phyloP scores from a whole-genome alignment of 2,113 vertebrate genomes.

The Pseudopodoces humilis region DNA sequence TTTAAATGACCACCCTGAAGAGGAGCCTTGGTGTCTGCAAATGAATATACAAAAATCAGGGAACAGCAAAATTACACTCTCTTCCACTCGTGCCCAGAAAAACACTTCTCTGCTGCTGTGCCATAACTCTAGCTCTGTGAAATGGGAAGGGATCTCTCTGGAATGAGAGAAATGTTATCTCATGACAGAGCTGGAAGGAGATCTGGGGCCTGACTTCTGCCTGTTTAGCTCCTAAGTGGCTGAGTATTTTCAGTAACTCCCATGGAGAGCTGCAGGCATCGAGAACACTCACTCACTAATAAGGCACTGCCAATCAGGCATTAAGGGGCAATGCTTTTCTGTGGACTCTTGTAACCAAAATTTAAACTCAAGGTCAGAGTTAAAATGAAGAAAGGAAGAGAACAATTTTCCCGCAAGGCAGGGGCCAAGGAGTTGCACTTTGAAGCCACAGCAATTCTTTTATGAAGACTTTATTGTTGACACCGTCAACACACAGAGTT shows the following conservation, averaged over 20 bases:
- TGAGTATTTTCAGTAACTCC: not conserved
- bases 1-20: not conserved
- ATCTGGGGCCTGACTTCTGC: not conserved
- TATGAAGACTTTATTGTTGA: not conserved
- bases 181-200: not conserved
- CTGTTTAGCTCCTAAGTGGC: not conserved
- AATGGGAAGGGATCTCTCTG: not conserved
- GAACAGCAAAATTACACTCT: not conserved
- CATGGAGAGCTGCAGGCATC: not conserved
- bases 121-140: not conserved
- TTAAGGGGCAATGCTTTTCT: not conserved
- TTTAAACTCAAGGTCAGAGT: not conserved
- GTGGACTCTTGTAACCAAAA: not conserved
- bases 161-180: slow-evolving; percentile 20
- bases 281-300: not conserved
- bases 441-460: not conserved
- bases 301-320: not conserved
- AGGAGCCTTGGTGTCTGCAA: slow-evolving; percentile 22
- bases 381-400: slow-evolving; percentile 19
- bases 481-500: not conserved
- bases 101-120: not conserved
- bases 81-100: not conserved
- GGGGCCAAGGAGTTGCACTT: not conserved
- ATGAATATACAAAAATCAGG: slow-evolving; percentile 10
- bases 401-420: not conserved